These are phyloP conservation scores for Pongo pygmaeus DNA, from an alignment of 2,113 vertebrate species.

Conservation along the genomic window DNA sequence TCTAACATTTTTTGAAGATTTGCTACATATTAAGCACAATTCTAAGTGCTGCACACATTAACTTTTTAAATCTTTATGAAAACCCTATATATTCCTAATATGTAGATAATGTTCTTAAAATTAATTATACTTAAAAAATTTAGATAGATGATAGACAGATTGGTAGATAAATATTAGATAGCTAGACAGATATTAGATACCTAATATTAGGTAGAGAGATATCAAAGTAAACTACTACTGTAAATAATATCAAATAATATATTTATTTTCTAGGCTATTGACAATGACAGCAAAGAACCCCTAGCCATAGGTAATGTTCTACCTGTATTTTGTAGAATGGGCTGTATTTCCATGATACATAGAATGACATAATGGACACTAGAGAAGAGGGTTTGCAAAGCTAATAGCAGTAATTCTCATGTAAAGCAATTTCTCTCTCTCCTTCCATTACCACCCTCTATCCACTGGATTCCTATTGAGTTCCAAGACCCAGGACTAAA, in stretches of 20 bases:
- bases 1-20: background rate
- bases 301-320: background rate
- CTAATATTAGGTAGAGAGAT: background rate
- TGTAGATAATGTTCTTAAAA: background rate
- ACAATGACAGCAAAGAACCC: background rate
- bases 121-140: background rate
- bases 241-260: background rate
- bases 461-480: background rate
- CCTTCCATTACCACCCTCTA: background rate
- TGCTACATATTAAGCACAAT: background rate
- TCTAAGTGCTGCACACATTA: background rate
- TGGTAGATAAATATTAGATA: background rate
- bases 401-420: background rate
- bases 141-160: background rate
- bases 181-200: background rate
- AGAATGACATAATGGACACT: background rate
- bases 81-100: background rate
- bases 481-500: background rate
- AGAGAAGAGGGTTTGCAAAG: background rate
- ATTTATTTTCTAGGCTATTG: background rate
- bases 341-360: background rate
- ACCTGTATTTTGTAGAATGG: background rate
- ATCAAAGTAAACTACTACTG: background rate
- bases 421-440: background rate
- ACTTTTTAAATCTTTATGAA: background rate